A percentile compares a stretch with the other conserved stretches of the same genome.
phyloP scores from a whole-genome alignment of 2,797 vertebrate species.

The Discoglossus pictus region DNA sequence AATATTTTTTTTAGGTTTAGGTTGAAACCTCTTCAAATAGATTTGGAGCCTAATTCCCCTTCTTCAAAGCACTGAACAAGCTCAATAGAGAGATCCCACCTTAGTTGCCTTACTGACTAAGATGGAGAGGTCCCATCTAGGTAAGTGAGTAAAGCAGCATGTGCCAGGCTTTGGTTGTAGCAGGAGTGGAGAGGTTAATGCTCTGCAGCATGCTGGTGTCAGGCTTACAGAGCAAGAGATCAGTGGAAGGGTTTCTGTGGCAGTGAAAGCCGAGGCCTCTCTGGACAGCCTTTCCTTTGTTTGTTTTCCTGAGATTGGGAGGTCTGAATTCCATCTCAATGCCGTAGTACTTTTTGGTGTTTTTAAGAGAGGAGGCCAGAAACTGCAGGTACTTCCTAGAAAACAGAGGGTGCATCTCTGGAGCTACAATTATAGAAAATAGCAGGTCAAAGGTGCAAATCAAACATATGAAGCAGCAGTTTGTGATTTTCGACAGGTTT shows the following conservation, averaged over 20 bases:
- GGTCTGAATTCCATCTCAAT: slow-evolving; percentile 65
- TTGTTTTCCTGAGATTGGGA: slow-evolving; percentile 63
- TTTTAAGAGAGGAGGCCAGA: slow-evolving; percentile 43
- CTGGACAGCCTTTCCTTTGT: slow-evolving; percentile 69
- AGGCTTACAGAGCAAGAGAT: slow-evolving; percentile 41
- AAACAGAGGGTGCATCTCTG: slow-evolving; percentile 46
- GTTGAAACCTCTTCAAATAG: no score
- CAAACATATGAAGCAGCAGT: slow-evolving; percentile 18
- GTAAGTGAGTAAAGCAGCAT: no score
- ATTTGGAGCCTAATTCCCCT: no score
- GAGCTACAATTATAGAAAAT: slow-evolving; percentile 50
- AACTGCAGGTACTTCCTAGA: slow-evolving; percentile 64
- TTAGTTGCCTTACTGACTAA: no score
- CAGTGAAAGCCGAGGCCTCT: slow-evolving; percentile 49
- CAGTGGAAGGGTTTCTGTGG: slow-evolving; percentile 48
- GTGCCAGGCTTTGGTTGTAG: not conserved
- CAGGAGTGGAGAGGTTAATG: slow-evolving; percentile 39
- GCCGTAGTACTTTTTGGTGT: slow-evolving; percentile 53
- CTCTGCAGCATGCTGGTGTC: slow-evolving; percentile 24
- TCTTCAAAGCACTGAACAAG: no score
- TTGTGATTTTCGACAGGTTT: slow-evolving; percentile 22
- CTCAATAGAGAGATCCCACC: no score
- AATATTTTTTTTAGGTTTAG: no score
- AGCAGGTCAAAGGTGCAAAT: slow-evolving; percentile 36
- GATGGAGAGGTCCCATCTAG: no score